These are phyloP conservation scores for Lichenostomus cassidix DNA, from an alignment of 2,113 vertebrate genomes.

Conservation along the genomic window DNA sequence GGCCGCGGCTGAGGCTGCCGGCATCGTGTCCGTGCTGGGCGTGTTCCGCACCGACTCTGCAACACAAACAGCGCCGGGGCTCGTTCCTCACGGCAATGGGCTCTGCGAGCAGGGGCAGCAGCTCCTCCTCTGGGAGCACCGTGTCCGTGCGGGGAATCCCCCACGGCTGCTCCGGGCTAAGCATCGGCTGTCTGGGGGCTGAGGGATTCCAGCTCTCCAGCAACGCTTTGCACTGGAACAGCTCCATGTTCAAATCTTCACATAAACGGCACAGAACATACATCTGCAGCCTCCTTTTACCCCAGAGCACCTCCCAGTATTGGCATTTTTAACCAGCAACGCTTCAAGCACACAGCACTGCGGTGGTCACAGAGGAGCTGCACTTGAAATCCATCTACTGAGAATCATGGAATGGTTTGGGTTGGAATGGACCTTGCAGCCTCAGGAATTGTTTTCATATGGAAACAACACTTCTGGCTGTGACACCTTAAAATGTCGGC, in stretches of 20 bases:
- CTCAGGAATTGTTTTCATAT: neutral
- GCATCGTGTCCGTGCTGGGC: slow-evolving; percentile 90
- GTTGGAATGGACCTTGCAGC: neutral
- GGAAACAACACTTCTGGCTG: neutral
- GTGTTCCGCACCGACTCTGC: slow-evolving; percentile 93
- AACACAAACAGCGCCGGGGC: neutral
- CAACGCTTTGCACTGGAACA: neutral
- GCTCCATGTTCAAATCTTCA: neutral
- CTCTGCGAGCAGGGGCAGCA: too few relatives aligned
- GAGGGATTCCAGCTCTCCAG: neutral
- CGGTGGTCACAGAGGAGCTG: neutral
- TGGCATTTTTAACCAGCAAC: neutral
- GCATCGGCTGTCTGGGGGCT: accelerated
- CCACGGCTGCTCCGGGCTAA: neutral
- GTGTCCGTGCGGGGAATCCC: neutral
- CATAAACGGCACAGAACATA: neutral
- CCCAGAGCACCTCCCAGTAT: neutral
- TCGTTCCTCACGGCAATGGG: accelerated
- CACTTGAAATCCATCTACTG: neutral
- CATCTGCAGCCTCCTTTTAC: neutral
- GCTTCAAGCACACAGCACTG: neutral
- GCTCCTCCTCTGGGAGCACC: too few relatives aligned
- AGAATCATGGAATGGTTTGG: neutral
- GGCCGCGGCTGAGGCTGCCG: slow-evolving; percentile 80
- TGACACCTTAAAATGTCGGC: neutral